Conservation (phyloP, 2,797 vertebrate genomes). For the Chaetodon trifasciatus region DNA sequence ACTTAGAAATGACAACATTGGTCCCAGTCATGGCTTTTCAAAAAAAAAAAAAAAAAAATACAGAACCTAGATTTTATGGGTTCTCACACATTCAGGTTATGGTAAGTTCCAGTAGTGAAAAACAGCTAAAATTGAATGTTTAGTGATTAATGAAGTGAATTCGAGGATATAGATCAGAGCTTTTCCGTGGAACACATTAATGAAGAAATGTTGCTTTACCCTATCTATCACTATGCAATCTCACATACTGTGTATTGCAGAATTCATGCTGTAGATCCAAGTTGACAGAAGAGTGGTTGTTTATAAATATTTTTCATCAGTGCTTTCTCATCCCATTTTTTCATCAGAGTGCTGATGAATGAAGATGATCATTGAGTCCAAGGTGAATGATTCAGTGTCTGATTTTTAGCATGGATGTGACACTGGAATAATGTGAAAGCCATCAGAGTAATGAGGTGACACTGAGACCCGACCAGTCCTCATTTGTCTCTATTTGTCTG, state of each 20-base stretch:
- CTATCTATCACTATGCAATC: not conserved
- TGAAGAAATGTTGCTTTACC: not conserved
- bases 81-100: not conserved
- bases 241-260: not conserved
- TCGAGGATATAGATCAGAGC: not conserved
- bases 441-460: slow-evolving; percentile 73
- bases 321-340: slow-evolving; percentile 22
- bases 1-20: too few species aligned
- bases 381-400: slow-evolving; percentile 49
- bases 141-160: not conserved
- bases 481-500: slow-evolving; percentile 70
- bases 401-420: slow-evolving; percentile 60
- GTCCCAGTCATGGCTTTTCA: too few species aligned
- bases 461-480: slow-evolving; percentile 37
- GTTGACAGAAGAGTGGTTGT: slow-evolving; percentile 8
- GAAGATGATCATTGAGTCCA: slow-evolving; percentile 55
- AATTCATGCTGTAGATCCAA: not conserved
- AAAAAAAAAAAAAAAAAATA: too few species aligned
- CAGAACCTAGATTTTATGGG: too few species aligned
- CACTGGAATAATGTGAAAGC: slow-evolving; percentile 66
- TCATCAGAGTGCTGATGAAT: slow-evolving; percentile 56
- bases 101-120: not conserved
- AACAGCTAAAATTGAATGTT: not conserved
- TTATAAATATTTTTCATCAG: slow-evolving; percentile 9
- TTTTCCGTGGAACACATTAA: not conserved